Evolutionary conservation across 2,797 vertebrate species (phyloP).

Genomic region (Australoheros facetus): DNA sequence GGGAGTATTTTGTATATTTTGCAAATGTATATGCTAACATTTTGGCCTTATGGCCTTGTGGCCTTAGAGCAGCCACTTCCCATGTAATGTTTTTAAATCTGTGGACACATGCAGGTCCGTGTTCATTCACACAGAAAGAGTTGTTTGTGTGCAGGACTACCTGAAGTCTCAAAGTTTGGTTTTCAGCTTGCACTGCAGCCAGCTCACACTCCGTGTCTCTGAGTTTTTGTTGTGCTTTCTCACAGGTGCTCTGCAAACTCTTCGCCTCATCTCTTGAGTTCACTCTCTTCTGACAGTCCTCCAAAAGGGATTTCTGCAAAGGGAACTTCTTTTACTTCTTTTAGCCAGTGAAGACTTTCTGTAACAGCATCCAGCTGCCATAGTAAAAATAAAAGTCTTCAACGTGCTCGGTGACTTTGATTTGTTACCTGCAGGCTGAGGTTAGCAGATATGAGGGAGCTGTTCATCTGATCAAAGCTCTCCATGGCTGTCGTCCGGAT

Average conservation of each 20-base stretch:
- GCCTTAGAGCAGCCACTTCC: not conserved
- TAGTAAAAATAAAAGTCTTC: not conserved
- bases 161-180: conserved; percentile 89
- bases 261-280: conserved; percentile 84
- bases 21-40: not conserved
- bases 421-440: conserved; percentile 88
- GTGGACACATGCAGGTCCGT: not conserved
- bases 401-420: not conserved
- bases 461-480: conserved; percentile 92
- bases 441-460: conserved; percentile 88
- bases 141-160: conserved; percentile 63
- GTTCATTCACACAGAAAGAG: not conserved
- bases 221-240: conserved; percentile 86
- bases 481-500: conserved; percentile 89
- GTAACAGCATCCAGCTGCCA: not conserved
- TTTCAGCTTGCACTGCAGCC: conserved; percentile 85
- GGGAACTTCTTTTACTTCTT: conserved; percentile 31
- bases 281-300: conserved; percentile 88
- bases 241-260: conserved; percentile 82
- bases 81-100: not conserved
- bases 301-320: conserved; percentile 91
- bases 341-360: not conserved
- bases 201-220: conserved; percentile 87
- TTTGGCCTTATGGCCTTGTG: not conserved
- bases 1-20: not conserved